These are phyloP conservation scores for Drosophila carrolli DNA, from an alignment of 1,140 invertebrate species.

Conservation along the genomic window DNA sequence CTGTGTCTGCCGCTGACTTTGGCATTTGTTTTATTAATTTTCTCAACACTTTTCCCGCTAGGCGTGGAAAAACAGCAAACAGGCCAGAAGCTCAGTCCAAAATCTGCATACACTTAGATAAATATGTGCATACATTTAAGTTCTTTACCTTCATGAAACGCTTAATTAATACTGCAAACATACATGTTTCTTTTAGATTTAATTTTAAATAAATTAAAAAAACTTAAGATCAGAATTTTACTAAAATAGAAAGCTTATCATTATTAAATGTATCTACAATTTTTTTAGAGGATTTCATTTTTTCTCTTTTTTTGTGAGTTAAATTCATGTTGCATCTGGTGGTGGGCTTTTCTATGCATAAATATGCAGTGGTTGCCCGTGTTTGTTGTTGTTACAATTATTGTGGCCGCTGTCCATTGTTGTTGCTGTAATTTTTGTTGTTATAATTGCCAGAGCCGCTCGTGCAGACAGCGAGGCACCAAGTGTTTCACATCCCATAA, in stretches of 20 bases:
- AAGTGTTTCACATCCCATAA: slow-evolving; percentile 76
- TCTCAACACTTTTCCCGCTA: slow-evolving; percentile 70
- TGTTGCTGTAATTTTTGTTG: slow-evolving; percentile 34
- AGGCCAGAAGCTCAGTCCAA: slow-evolving; percentile 17
- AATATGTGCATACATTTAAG: neutral
- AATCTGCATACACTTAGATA: slow-evolving; percentile 5
- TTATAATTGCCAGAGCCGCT: slow-evolving; percentile 53
- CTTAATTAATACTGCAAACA: too few species aligned
- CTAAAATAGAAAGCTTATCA: too few species aligned
- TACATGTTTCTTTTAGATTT: too few species aligned
- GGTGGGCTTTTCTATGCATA: slow-evolving; percentile 41
- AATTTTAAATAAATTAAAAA: too few species aligned
- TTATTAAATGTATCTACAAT: neutral
- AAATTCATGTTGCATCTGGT: slow-evolving; percentile 58
- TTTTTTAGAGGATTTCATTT: neutral
- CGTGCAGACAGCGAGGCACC: slow-evolving; percentile 79
- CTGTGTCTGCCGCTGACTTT: slow-evolving; percentile 59
- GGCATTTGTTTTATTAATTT: slow-evolving; percentile 79
- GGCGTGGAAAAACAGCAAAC: slow-evolving; percentile 71
- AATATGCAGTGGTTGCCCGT: slow-evolving; percentile 55
- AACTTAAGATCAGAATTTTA: too few species aligned
- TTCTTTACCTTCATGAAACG: neutral
- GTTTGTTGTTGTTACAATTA: slow-evolving; percentile 68
- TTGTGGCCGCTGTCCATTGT: slow-evolving; percentile 46
- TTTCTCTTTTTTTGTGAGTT: slow-evolving; percentile 25